Percentiles rank a stretch among this genome's conserved stretches.
Evolutionary conservation across 1,140 invertebrate species (phyloP).

Genomic region (Cheumatopsyche charites): DNA sequence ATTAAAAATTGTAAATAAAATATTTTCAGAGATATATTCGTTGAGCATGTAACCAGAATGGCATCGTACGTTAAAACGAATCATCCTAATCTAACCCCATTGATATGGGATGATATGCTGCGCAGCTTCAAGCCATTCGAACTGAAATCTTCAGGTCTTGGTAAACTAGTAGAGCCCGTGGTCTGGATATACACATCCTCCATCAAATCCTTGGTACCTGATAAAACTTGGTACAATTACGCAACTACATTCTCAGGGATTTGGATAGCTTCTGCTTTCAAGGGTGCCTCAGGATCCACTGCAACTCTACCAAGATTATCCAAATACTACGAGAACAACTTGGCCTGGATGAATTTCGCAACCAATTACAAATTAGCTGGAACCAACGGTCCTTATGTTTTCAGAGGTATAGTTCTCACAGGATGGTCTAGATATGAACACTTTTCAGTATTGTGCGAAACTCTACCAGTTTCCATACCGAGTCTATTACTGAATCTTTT

Average conservation of each 20-base stretch:
- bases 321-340: conserved; percentile 53
- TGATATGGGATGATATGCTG: conserved; percentile 97
- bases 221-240: conserved; percentile 40
- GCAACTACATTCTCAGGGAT: conserved; percentile 59
- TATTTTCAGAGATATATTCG: conserved; percentile 66
- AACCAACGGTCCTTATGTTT: conserved; percentile 47
- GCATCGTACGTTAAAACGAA: conserved; percentile 67
- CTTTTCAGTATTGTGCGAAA: conserved; percentile 89
- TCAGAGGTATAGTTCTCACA: conserved; percentile 60
- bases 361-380: conserved; percentile 53
- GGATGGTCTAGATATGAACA: conserved; percentile 89
- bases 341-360: conserved; percentile 54
- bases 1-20: too few relatives aligned
- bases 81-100: conserved; percentile 70
- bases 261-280: conserved; percentile 92
- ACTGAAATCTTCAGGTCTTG: conserved; percentile 72
- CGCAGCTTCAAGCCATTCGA: conserved; percentile 71
- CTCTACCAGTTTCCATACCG: conserved; percentile 85
- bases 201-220: conserved; percentile 57
- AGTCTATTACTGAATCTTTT: conserved; percentile 66
- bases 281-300: conserved; percentile 85
- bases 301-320: conserved; percentile 66
- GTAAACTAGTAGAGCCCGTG: conserved; percentile 81
- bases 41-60: conserved; percentile 72
- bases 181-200: conserved; percentile 81